Evolutionary conservation across 2,113 vertebrate species (phyloP).

Genomic region (Ciconia stormi): DNA sequence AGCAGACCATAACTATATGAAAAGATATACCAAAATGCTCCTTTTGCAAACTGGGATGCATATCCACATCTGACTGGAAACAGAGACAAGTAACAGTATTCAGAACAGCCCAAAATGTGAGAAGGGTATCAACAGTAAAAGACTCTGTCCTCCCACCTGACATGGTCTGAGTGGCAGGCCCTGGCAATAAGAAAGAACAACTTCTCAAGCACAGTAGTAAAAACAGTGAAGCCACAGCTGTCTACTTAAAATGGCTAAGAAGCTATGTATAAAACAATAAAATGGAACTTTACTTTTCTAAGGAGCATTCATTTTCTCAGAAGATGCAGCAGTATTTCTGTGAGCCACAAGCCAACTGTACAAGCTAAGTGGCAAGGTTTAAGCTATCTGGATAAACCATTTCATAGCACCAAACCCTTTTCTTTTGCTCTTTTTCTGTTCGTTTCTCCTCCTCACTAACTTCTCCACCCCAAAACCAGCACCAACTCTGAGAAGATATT

Average conservation of each 20-base stretch:
- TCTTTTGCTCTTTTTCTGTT: neutral
- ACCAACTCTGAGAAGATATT: neutral
- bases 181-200: neutral
- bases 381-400: neutral
- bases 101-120: neutral
- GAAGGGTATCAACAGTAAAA: neutral
- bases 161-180: neutral
- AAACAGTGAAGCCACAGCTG: neutral
- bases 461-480: neutral
- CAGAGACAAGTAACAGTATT: neutral
- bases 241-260: neutral
- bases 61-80: neutral
- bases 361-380: neutral
- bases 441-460: neutral
- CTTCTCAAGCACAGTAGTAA: neutral
- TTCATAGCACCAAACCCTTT: neutral
- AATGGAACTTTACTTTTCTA: neutral
- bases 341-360: neutral
- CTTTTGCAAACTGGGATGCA: neutral
- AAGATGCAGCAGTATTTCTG: neutral
- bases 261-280: neutral
- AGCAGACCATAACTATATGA: neutral
- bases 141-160: neutral
- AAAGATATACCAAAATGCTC: neutral
- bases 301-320: neutral